These are phyloP conservation scores for Psilopogon haemacephalus DNA, from an alignment of 2,113 vertebrate genomes.

Conservation along the genomic window DNA sequence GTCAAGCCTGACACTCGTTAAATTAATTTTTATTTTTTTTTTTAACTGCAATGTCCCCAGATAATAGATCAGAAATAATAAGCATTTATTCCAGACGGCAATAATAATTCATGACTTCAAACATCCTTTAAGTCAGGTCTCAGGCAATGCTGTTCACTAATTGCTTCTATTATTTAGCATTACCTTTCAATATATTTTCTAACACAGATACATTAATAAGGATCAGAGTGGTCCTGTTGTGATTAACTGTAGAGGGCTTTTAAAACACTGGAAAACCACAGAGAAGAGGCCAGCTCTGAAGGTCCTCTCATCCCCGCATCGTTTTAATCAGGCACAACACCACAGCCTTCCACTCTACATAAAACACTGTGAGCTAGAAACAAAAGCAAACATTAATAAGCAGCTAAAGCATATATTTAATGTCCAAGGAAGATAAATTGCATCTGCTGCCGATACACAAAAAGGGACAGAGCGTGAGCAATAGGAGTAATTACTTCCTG, in stretches of 20 bases:
- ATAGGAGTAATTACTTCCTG: conserved; percentile 39
- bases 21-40: neutral
- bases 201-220: neutral
- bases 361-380: neutral
- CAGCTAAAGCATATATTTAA: conserved; percentile 16
- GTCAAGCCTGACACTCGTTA: neutral
- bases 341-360: neutral
- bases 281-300: neutral
- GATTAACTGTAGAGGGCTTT: neutral
- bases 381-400: conserved; percentile 20
- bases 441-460: neutral
- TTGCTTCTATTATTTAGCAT: neutral
- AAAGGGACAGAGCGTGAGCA: conserved; percentile 48
- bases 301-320: neutral
- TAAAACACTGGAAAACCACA: neutral
- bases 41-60: neutral
- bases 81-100: neutral
- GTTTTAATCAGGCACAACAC: neutral
- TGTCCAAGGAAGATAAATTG: conserved; percentile 22
- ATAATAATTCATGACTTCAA: neutral
- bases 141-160: neutral
- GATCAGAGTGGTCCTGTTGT: neutral
- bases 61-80: neutral
- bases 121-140: neutral
- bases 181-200: neutral